Percentiles rank a stretch among this genome's conserved stretches.
Evolutionary conservation across 2,888 invertebrate species (phyloP).

Genomic region (Listrodromus nycthemerus): DNA sequence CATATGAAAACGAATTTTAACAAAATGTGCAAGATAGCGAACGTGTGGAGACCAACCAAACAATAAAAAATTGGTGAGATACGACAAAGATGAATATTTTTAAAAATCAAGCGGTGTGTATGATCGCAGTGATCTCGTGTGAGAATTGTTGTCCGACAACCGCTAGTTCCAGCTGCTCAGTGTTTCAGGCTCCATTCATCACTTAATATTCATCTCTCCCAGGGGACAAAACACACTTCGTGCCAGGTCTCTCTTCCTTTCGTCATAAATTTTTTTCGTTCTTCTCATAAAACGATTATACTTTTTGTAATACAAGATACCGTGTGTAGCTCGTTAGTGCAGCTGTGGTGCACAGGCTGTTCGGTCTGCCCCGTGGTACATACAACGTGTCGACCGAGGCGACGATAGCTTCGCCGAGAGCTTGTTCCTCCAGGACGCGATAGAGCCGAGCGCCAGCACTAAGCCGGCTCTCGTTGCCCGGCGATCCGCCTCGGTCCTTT

Average conservation of each 20-base stretch:
- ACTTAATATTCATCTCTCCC: not conserved
- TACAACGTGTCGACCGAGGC: constrained; percentile 78
- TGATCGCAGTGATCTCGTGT: constrained; percentile 20
- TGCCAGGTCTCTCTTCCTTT: constrained; percentile 18
- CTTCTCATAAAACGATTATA: constrained; percentile 10
- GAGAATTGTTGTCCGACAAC: not conserved
- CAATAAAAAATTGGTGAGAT: not conserved
- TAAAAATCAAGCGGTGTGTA: constrained; percentile 9
- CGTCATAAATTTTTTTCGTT: constrained; percentile 17
- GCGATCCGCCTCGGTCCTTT: constrained; percentile 73
- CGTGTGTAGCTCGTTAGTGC: constrained; percentile 78
- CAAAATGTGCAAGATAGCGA: constrained; percentile 7
- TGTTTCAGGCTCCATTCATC: not conserved
- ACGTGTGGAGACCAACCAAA: not conserved
- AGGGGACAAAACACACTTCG: not conserved
- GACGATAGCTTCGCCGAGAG: constrained; percentile 79
- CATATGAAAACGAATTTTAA: not conserved
- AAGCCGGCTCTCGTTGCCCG: constrained; percentile 77
- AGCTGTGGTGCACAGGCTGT: constrained; percentile 77
- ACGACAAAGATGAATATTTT: not conserved
- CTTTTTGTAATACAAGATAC: constrained; percentile 68
- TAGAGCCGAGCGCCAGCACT: constrained; percentile 82
- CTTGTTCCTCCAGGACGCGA: constrained; percentile 82
- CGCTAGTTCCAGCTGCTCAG: not conserved
- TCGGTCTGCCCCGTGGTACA: constrained; percentile 70